Conservation (phyloP, 2,888 invertebrate genomes). For the Melolontha melolontha region DNA sequence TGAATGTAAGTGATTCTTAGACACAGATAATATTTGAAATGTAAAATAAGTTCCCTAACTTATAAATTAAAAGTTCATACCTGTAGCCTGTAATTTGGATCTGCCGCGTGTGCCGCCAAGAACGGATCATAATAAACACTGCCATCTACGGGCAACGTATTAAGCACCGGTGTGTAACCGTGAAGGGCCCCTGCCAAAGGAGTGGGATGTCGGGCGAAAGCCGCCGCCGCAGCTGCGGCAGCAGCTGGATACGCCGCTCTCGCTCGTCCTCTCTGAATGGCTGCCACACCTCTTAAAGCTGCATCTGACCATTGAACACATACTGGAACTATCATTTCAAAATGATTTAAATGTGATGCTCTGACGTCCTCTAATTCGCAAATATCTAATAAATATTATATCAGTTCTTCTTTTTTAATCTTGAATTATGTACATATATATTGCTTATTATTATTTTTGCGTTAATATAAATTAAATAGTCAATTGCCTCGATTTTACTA, state of each 20-base stretch:
- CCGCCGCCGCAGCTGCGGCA: constrained; percentile 80
- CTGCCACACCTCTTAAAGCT: constrained; percentile 85
- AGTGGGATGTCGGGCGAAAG: constrained; percentile 75
- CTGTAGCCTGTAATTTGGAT: constrained; percentile 92
- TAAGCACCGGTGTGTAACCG: constrained; percentile 81
- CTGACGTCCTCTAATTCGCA: constrained; percentile 51
- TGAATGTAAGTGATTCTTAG: too few species aligned
- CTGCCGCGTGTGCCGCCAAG: constrained; percentile 88
- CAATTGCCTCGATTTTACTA: too few species aligned
- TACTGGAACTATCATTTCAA: constrained; percentile 75
- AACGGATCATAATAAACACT: constrained; percentile 97
- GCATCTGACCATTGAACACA: constrained; percentile 94
- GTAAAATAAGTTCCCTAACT: constrained; percentile 13
- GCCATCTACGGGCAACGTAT: constrained; percentile 67
- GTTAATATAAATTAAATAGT: too few species aligned
- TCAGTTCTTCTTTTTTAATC: too few species aligned
- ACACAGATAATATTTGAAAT: constrained; percentile 19
- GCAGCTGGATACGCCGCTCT: constrained; percentile 75
- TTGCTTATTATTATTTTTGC: too few species aligned
- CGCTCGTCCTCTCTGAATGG: constrained; percentile 83
- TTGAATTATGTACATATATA: too few species aligned
- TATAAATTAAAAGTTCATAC: constrained; percentile 68
- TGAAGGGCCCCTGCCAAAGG: constrained; percentile 82
- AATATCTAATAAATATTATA: constrained; percentile 58
- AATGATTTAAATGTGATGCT: constrained; percentile 18